Conservation (phyloP, 2,113 vertebrate genomes). For the Parotia lawesii region DNA sequence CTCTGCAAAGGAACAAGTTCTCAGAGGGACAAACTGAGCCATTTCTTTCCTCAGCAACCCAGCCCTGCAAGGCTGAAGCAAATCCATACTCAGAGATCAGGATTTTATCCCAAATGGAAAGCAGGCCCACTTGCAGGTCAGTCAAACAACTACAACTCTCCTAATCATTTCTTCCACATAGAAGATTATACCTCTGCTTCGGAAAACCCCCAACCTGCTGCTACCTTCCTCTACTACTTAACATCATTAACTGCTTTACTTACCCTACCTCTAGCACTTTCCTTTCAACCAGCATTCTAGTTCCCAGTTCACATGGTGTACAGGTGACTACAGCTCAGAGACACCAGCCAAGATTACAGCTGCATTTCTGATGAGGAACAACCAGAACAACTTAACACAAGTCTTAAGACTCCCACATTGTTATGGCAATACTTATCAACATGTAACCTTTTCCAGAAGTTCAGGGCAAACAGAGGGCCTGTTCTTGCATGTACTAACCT, state of each 20-base stretch:
- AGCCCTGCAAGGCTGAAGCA: neutral
- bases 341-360: neutral
- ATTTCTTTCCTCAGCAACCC: neutral
- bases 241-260: neutral
- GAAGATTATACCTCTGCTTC: rapidly evolving
- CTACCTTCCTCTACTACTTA: neutral
- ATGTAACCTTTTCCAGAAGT: neutral
- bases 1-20: neutral
- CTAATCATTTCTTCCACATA: rapidly evolving
- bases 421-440: neutral
- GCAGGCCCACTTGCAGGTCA: neutral
- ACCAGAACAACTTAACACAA: neutral
- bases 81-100: neutral
- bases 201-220: neutral
- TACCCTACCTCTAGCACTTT: neutral
- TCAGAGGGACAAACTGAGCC: neutral
- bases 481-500: neutral
- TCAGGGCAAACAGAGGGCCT: neutral
- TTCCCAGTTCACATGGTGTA: neutral
- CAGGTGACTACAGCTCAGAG: neutral
- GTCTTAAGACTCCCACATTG: neutral
- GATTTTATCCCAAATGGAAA: neutral
- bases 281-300: neutral
- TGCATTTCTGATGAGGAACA: neutral
- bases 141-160: neutral